Evolutionary conservation across 2,888 invertebrate species (phyloP), one percentile per base, ranked within the genome.

Genomic region (Gymnosoma rotundatum): DNA sequence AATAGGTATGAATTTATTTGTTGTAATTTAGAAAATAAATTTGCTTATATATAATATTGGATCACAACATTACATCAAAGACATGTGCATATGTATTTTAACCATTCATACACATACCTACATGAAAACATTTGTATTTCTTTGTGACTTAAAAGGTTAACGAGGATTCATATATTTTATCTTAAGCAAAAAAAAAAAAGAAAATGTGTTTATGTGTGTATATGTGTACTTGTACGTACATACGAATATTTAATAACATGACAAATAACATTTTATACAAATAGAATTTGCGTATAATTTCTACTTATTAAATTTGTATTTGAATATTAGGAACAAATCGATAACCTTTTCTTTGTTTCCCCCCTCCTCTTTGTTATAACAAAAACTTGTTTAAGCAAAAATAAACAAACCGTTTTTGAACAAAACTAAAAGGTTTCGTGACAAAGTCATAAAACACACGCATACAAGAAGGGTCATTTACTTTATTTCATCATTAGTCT

Each of bases 311-410:
- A 81, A 81, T 81, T 80, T 36, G 50, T 50, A 54, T 75, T 50
- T 81, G 64, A 70, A 72, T 75, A 81, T 75, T 70, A 81, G 75
- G 18, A 81, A 75, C 69, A 70, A 69, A 75, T 81, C 75, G 81
- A 81, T 75, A 81, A 75, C 52, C 7, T 52, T 25, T 25, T 63
- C 8, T 32, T 32, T 32, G 7, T 45, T 25, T 48, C 7, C 48
- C 16, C 5, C 20, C 16, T 54, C 20, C 63, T 66, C 16, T 36
- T 14, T 56, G 50, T 42, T 66, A 45, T n/a, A 60, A 42, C 52
- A 66, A 50, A 50, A 50, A 18, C 7, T 18, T 50, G 50, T 50
- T 50, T 72, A 50, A 66, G 54, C 36, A 45, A 36, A 45, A 48
- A 69, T 45, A 66, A 74, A 67, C 7, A 63, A 54, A 45, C 14